Percentiles rank a stretch among this genome's conserved stretches.
Conservation (phyloP, 2,797 vertebrate species). For the Phoxinus dragarum region DNA sequence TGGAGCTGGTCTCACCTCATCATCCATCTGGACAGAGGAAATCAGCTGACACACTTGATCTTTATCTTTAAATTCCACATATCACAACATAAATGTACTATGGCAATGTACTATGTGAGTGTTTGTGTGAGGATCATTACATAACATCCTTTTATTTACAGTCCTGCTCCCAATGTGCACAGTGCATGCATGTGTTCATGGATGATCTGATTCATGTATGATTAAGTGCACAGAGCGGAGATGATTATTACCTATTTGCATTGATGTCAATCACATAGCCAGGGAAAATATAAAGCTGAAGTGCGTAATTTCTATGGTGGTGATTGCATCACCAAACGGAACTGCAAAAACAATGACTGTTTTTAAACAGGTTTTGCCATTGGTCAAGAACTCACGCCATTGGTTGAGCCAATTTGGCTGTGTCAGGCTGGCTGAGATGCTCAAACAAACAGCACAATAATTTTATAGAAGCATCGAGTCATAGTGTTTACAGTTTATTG, state of each 20-base stretch:
- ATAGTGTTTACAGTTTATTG: not conserved
- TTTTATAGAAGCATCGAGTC: not conserved
- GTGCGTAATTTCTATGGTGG: not conserved
- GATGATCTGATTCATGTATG: conserved; percentile 29
- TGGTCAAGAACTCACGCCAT: not conserved
- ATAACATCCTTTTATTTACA: conserved; percentile 31
- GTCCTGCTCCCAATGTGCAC: conserved; percentile 11
- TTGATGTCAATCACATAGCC: conserved; percentile 34
- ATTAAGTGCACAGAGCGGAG: not conserved
- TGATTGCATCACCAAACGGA: not conserved
- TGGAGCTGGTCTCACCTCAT: conserved; percentile 87
- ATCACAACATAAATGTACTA: not conserved
- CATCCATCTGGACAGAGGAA: conserved; percentile 86
- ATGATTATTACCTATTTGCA: conserved; percentile 42
- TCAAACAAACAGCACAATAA: not conserved
- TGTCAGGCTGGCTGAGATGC: not conserved
- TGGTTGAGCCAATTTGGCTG: not conserved
- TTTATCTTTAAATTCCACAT: conserved; percentile 3
- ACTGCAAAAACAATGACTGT: conserved; percentile 10
- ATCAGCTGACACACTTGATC: not conserved
- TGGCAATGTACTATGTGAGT: not conserved
- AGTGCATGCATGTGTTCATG: conserved; percentile 31
- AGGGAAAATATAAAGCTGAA: conserved; percentile 31
- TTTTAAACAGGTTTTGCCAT: not conserved
- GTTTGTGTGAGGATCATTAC: conserved; percentile 30